Evolutionary conservation across 2,888 invertebrate species (phyloP).

Genomic region (Psylliodes chrysocephalus): DNA sequence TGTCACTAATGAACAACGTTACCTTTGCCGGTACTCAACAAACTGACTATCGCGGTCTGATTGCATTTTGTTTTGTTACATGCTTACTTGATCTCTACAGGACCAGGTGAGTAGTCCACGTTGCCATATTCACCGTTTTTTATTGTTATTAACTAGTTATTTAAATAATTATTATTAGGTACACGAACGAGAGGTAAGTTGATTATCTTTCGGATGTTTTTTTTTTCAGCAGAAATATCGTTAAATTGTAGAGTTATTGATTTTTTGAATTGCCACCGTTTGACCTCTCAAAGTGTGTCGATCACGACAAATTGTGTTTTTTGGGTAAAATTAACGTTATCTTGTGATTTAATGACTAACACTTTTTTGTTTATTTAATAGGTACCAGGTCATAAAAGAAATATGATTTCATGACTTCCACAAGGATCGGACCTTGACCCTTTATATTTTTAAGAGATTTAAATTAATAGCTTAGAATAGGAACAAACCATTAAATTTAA

Average conservation of each 20-base stretch:
- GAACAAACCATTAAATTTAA: too few species aligned
- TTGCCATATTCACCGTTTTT: constrained; percentile 50
- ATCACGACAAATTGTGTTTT: neutral
- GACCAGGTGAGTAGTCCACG: constrained; percentile 56
- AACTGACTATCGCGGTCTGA: constrained; percentile 62
- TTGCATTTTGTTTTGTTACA: constrained; percentile 63
- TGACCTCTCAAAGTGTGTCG: neutral
- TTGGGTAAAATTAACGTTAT: constrained; percentile 11
- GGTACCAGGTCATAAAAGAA: too few species aligned
- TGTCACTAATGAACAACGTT: constrained; percentile 38
- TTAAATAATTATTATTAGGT: constrained; percentile 2
- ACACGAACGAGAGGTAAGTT: neutral
- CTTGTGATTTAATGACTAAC: neutral
- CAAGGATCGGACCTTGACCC: neutral
- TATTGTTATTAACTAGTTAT: constrained; percentile 34
- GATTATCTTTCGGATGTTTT: constrained; percentile 5
- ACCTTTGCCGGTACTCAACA: constrained; percentile 42
- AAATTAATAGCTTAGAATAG: too few species aligned
- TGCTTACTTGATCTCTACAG: constrained; percentile 56
- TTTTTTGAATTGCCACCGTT: neutral
- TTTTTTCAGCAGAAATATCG: neutral
- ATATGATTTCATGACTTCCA: neutral
- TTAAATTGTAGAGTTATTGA: neutral
- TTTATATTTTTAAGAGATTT: neutral
- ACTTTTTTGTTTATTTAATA: neutral